Evolutionary conservation across 2,113 vertebrate genomes (phyloP), one percentile per base, ranked within the genome.

Genomic region (Plecotus auritus): DNA sequence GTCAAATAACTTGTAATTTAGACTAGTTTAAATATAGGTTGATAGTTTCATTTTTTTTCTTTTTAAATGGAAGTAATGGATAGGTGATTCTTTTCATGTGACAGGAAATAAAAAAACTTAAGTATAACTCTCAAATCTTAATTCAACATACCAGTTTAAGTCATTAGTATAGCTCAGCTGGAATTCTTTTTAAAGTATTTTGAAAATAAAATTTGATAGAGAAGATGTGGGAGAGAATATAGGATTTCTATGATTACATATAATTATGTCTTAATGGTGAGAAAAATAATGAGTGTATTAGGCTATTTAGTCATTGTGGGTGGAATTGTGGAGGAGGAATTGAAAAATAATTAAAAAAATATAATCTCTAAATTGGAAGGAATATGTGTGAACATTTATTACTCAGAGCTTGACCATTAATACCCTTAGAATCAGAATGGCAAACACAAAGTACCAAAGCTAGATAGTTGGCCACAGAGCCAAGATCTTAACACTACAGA

Each of bases 111-210:
- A 28, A 72, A 37, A 95, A 85, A 77, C 3, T 70, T 70, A 9
- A 40, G 32, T 78, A 26, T 35, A 81, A 76, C 16, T 86, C 14
- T 61, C 56, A 85, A 61, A 28, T 86, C n/a, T 93, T 89, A 84
- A 72, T 28, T 49, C 20, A 87, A 40, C 7, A 51, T 20, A 85
- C 13, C 22, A 59, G n/a, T 67, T 84, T 84, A 87, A 93, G 47
- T 76, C 30, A 91, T 93, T 83, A 76, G 5, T 74, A 28, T 61
- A 32, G 30, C 20, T 91, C 49, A 76, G 30, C 1, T 83, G 42
- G 16, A n/a, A 91, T 92, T 82, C n/a, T 86, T 96, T 96, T 93
- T 82, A 12, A 94, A 84, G 18, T 37, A 70, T 96, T 66, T 77
- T 66, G 28, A 91, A 90, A 95, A 89, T 88, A 91, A 59, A 88